Evolutionary conservation across 2,113 vertebrate species (phyloP).

Genomic region (Garra rufa): DNA sequence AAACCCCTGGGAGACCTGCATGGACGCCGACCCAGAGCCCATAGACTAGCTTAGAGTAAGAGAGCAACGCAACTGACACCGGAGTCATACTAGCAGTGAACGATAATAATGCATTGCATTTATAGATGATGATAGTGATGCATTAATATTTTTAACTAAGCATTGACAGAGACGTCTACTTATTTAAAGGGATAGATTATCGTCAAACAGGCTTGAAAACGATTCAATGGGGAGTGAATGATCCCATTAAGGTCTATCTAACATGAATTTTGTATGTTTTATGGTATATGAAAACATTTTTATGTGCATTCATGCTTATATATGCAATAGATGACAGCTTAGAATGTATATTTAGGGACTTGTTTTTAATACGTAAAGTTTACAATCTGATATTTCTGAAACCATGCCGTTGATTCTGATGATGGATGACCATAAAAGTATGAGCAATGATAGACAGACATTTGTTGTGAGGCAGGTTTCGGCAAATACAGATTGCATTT

Average conservation of each 20-base stretch:
- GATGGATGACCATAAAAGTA: background rate
- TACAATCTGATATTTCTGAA: background rate
- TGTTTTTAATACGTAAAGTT: background rate
- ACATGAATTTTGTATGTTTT: background rate
- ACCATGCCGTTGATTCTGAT: background rate
- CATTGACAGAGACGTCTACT: background rate
- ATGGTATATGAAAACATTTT: background rate
- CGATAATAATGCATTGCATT: slow-evolving; percentile 5
- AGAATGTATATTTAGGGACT: slow-evolving; percentile 22
- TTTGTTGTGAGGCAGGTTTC: background rate
- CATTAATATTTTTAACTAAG: slow-evolving; percentile 11
- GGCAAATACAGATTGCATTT: background rate
- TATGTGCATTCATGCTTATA: background rate
- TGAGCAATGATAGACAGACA: background rate
- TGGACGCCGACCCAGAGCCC: slow-evolving; percentile 91
- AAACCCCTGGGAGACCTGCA: slow-evolving; percentile 98
- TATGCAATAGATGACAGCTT: slow-evolving; percentile 22
- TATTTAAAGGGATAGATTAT: background rate
- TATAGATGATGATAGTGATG: slow-evolving; percentile 26
- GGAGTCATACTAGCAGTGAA: background rate
- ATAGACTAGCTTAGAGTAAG: slow-evolving; percentile 67
- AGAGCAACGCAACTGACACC: background rate
- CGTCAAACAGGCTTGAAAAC: background rate
- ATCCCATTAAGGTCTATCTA: background rate
- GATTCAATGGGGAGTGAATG: background rate